These are phyloP conservation scores for Myrmophylax atrothorax DNA, from an alignment of 2,113 vertebrate species.

Conservation along the genomic window DNA sequence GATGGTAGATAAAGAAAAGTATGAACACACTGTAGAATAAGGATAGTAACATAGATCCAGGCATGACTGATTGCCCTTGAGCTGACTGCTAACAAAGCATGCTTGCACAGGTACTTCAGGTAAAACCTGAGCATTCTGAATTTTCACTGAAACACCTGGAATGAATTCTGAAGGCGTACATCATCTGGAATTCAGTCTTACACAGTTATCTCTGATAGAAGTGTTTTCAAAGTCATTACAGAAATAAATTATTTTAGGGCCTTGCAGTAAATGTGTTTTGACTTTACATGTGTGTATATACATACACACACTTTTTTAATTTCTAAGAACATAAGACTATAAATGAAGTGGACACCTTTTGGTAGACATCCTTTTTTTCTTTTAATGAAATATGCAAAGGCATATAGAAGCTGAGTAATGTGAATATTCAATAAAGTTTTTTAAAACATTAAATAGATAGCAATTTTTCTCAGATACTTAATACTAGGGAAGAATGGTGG, in stretches of 20 bases:
- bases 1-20: not conserved
- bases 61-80: not conserved
- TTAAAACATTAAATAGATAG: not conserved
- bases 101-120: not conserved
- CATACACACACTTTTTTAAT: not conserved
- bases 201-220: not conserved
- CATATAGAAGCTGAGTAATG: not conserved
- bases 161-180: not conserved
- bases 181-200: not conserved
- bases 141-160: constrained; percentile 2
- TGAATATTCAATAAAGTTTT: not conserved
- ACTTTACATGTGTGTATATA: not conserved
- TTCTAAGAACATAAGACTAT: not conserved
- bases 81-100: not conserved
- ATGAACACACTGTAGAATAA: not conserved
- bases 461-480: not conserved
- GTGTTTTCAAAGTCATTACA: not conserved
- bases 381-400: not conserved
- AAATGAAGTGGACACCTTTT: not conserved
- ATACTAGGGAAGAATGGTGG: not conserved
- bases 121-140: not conserved
- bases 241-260: not conserved
- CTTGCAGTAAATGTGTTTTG: not conserved
- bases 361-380: not conserved
- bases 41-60: not conserved